Evolutionary conservation across 2,113 vertebrate species (phyloP).

Genomic region (Ceyx margarethae): DNA sequence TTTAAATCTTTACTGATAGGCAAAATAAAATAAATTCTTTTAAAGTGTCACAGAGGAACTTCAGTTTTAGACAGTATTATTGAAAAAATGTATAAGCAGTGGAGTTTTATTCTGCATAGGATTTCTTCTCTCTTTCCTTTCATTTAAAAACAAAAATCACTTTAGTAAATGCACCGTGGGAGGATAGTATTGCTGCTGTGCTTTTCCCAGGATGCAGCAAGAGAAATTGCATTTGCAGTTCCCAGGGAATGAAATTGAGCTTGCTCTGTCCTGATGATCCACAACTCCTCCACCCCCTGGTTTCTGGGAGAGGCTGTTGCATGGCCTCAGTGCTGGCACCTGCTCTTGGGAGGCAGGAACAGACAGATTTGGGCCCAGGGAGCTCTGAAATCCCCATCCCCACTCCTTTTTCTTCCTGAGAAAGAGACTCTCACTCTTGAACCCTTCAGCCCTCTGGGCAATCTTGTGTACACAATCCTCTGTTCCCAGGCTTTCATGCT

Average conservation of each 20-base stretch:
- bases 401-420: not conserved
- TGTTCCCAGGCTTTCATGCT: not conserved
- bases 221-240: slow-evolving; percentile 51
- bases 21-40: not conserved
- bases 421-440: not conserved
- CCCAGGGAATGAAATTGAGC: slow-evolving; percentile 52
- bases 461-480: not conserved
- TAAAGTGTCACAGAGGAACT: not conserved
- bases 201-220: slow-evolving; percentile 38
- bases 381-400: not conserved
- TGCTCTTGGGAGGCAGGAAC: not conserved
- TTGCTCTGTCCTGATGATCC: slow-evolving; percentile 31
- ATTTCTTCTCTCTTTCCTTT: slow-evolving; percentile 28
- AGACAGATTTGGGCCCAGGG: not conserved
- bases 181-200: slow-evolving; percentile 48
- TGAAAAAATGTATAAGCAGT: not conserved
- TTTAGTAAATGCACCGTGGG: slow-evolving; percentile 32
- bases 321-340: not conserved
- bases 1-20: not conserved
- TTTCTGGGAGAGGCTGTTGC: not conserved
- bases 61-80: not conserved
- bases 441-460: not conserved
- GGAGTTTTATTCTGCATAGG: not conserved
- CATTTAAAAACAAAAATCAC: not conserved
- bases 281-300: slow-evolving; percentile 3